phyloP scores from a whole-genome alignment of 2,113 vertebrate species.

The Gulo gulo region DNA sequence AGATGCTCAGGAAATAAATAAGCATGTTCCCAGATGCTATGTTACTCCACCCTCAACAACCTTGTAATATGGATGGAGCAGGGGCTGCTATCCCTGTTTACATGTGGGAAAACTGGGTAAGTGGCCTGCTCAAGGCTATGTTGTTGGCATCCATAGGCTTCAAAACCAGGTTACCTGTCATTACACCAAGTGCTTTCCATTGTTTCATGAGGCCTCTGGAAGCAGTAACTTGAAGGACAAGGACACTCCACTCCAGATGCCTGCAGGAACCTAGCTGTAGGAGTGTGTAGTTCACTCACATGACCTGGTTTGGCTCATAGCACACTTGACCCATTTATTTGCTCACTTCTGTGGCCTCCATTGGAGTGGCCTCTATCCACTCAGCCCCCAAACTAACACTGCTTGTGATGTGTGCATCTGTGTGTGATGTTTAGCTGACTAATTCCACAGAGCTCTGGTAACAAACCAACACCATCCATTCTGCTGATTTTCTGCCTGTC shows the following conservation, averaged over 20 bases:
- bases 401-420: constrained; percentile 47
- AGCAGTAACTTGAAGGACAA: neutral
- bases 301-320: neutral
- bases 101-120: neutral
- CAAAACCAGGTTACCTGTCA: neutral
- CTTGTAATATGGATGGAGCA: neutral
- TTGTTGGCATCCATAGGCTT: neutral
- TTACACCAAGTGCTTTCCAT: neutral
- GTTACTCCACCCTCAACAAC: neutral
- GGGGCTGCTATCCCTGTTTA: neutral
- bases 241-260: neutral
- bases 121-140: neutral
- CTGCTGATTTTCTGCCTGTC: constrained; percentile 80
- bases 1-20: neutral
- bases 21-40: neutral
- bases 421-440: constrained; percentile 64
- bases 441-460: constrained; percentile 36
- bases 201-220: neutral
- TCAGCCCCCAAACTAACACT: neutral
- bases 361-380: neutral
- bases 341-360: neutral
- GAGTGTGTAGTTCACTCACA: neutral
- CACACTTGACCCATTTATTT: neutral
- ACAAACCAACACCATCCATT: neutral
- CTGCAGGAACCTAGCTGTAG: neutral